Evolutionary conservation across 1,140 invertebrate genomes (phyloP).

Genomic region (Drosophila santomea): DNA sequence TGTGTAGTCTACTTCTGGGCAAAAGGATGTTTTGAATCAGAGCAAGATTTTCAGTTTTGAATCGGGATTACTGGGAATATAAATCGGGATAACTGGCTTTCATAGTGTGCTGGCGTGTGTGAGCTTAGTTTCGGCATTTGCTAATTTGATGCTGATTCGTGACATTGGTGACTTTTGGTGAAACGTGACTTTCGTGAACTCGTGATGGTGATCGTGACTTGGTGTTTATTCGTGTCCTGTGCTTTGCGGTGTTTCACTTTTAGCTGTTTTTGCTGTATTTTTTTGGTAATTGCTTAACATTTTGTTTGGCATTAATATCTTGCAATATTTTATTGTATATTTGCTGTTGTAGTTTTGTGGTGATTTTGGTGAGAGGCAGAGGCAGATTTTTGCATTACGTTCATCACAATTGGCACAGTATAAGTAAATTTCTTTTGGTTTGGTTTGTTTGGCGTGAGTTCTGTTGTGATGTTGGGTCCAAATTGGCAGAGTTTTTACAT

Average conservation of each 20-base stretch:
- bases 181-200: constrained; percentile 52
- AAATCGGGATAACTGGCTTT: not conserved
- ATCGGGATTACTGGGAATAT: not conserved
- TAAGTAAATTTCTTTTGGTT: constrained; percentile 33
- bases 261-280: constrained; percentile 28
- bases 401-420: constrained; percentile 51
- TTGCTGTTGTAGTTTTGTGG: constrained; percentile 37
- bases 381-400: constrained; percentile 37
- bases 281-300: constrained; percentile 32
- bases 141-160: constrained; percentile 48
- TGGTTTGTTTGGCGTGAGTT: constrained; percentile 47
- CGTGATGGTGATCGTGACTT: constrained; percentile 41
- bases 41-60: constrained; percentile 4
- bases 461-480: constrained; percentile 41
- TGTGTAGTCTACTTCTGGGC: not conserved
- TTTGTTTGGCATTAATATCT: constrained; percentile 35
- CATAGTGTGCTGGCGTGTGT: constrained; percentile 39
- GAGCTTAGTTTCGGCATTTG: constrained; percentile 31
- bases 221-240: constrained; percentile 51
- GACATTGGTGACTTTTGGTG: constrained; percentile 43
- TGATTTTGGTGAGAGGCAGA: constrained; percentile 52
- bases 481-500: constrained; percentile 41
- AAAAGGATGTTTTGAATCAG: not conserved
- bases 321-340: constrained; percentile 29
- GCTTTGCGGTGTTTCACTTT: constrained; percentile 49